Evolutionary conservation across 2,888 invertebrate genomes (phyloP).

Genomic region (Eristalis intricaria): DNA sequence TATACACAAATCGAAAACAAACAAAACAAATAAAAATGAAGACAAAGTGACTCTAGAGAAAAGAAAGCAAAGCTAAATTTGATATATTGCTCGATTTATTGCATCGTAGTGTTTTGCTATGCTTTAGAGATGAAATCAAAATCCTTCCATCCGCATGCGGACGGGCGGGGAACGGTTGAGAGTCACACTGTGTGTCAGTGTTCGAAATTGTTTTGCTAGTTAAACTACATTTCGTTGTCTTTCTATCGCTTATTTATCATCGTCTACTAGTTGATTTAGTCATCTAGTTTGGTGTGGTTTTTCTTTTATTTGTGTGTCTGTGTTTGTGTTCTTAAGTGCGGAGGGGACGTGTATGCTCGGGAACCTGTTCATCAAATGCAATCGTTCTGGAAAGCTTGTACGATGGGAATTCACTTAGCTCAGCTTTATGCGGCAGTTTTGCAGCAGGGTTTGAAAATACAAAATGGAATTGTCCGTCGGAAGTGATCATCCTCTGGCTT

Average conservation of each 20-base stretch:
- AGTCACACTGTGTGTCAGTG: too few species aligned
- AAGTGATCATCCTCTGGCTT: too few species aligned
- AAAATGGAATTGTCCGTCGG: too few species aligned
- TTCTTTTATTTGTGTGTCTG: neutral
- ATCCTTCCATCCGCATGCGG: neutral
- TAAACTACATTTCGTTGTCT: slow-evolving; percentile 38
- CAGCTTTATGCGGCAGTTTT: neutral
- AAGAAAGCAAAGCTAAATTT: neutral
- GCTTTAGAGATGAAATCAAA: neutral
- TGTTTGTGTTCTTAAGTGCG: neutral
- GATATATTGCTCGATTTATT: slow-evolving; percentile 10
- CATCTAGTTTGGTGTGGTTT: neutral
- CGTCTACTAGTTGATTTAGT: neutral
- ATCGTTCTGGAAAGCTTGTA: too few species aligned
- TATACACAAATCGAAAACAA: neutral
- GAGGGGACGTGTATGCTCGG: too few species aligned
- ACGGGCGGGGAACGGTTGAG: neutral
- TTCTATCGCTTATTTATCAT: neutral
- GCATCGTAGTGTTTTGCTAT: neutral
- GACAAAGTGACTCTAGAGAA: neutral
- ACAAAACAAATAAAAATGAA: neutral
- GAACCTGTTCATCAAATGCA: too few species aligned
- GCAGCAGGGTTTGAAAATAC: neutral
- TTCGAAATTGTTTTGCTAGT: neutral
- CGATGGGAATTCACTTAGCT: neutral